These are phyloP conservation scores for Rambutsinella grinnellia DNA, from an alignment of 2,888 invertebrate species.

Conservation along the genomic window DNA sequence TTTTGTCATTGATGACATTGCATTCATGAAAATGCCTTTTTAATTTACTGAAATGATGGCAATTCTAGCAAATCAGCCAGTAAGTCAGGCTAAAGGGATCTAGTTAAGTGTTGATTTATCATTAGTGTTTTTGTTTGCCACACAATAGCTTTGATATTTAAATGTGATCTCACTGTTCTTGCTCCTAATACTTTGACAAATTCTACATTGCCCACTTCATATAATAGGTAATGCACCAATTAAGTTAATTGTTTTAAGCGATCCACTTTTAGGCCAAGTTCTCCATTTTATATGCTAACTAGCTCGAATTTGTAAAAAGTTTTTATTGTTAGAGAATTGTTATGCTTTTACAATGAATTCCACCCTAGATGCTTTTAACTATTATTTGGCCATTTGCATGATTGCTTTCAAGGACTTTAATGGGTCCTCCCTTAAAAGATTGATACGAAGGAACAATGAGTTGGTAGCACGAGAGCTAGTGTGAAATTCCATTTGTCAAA, in stretches of 20 bases:
- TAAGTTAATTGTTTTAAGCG: background rate
- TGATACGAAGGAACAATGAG: background rate
- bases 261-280: background rate
- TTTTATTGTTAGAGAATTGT: background rate
- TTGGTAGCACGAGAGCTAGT: background rate
- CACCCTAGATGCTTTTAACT: background rate
- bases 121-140: background rate
- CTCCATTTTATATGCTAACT: no score
- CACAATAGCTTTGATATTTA: no score
- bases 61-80: background rate
- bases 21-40: background rate
- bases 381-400: conserved; percentile 28
- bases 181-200: background rate
- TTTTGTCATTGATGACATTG: background rate
- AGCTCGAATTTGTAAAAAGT: no score
- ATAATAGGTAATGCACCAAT: background rate
- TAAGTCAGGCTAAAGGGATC: background rate
- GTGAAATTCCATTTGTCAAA: background rate
- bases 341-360: background rate
- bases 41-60: background rate
- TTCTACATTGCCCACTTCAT: background rate
- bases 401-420: conserved; percentile 31
- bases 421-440: background rate
- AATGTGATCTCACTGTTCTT: background rate
- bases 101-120: background rate